Evolutionary conservation across 2,113 vertebrate genomes (phyloP), one percentile per base, ranked within the genome.

Genomic region (Vicugna pacos): DNA sequence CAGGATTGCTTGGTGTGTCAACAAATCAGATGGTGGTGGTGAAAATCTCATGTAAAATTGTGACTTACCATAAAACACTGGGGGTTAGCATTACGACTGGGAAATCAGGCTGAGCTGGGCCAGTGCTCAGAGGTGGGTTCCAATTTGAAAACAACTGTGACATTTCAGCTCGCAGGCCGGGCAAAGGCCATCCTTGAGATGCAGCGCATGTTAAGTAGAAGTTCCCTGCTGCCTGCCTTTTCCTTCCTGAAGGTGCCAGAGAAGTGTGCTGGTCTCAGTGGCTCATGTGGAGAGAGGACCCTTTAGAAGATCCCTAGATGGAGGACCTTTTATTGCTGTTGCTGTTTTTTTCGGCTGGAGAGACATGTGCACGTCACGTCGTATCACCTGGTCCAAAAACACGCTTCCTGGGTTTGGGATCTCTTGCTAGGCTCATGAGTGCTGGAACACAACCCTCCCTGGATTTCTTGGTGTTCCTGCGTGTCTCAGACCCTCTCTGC

Each of bases 61-160:
- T 4, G 1, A 64, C 16, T 76, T 22, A 42, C 38, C 7, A 0
- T 24, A 17, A 42, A 65, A 30, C 1, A 1, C 15, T 0, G 16
- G 50, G 15, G 50, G 12, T 60, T 20, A 19, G 48, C 5, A 1
- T 52, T 14, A 0, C 2, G 56, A 5, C 13, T 8, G n/a, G 32
- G 42, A 35, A 86, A 22, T 17, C 8, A 42, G 60, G 60, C 32
- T 67, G 89, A 62, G 79, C 26, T 10, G 12, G 62, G 22, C 26
- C 64, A 11, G 15, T 5, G 6, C 35, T 72, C 24, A 2, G 24
- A 70, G 11, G 16, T 0, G 28, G 46, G 4, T 16, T 58, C 35
- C 35, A 8, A 0, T 20, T 7, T 50, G 80, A 58, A 62, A 32
- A n/a, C 15, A 26, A 3, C 0, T 4, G 12, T 56, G 64, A 38